Percentiles rank a stretch among this genome's conserved stretches.
Evolutionary conservation across 2,113 vertebrate species (phyloP).

Genomic region (Scalopus aquaticus): DNA sequence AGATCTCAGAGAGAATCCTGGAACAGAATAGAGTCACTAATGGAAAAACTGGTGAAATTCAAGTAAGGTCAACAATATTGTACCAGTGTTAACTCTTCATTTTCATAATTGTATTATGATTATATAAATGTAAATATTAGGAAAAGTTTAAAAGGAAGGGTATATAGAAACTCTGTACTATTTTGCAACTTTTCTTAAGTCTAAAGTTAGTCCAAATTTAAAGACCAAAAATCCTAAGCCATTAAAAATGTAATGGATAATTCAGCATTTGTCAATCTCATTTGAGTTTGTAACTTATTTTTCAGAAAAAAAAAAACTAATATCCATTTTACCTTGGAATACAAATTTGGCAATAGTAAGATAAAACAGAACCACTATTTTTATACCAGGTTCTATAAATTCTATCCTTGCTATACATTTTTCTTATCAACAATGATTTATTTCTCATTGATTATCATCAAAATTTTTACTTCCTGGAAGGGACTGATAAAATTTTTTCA

Average conservation of each 20-base stretch:
- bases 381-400: not conserved
- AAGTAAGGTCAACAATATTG: not conserved
- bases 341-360: not conserved
- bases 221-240: not conserved
- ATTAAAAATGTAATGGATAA: not conserved
- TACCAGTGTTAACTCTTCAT: not conserved
- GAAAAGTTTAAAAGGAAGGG: not conserved
- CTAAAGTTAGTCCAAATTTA: not conserved
- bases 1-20: not conserved
- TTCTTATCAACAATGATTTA: not conserved
- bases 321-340: not conserved
- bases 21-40: not conserved
- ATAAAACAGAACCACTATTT: not conserved
- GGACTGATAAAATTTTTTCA: not conserved
- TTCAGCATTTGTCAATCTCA: not conserved
- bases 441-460: not conserved
- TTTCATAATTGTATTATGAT: not conserved
- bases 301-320: not conserved
- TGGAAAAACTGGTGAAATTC: not conserved
- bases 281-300: not conserved
- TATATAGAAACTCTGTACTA: not conserved
- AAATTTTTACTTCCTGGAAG: not conserved
- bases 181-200: not conserved
- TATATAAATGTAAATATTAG: not conserved
- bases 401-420: not conserved